phyloP scores from a whole-genome alignment of 2,888 invertebrate genomes.

The Campoplex capitator region DNA sequence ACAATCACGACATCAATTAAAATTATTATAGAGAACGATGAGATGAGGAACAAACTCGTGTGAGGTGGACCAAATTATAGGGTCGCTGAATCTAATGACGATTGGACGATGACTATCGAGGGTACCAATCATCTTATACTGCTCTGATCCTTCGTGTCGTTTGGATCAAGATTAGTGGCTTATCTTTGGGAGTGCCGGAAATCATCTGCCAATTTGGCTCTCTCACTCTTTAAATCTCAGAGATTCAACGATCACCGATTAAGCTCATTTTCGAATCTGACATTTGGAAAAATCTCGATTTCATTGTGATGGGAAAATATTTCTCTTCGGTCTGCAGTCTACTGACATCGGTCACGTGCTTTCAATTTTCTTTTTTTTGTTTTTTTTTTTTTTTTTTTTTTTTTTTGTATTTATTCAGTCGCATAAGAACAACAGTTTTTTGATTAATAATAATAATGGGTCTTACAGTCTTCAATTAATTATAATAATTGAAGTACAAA shows the following conservation, averaged over 20 bases:
- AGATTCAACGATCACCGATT: background rate
- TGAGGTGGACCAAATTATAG: slow-evolving; percentile 77
- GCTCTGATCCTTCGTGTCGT: slow-evolving; percentile 18
- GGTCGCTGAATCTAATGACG: slow-evolving; percentile 77
- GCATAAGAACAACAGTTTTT: slow-evolving; percentile 48
- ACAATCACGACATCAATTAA: slow-evolving; percentile 79
- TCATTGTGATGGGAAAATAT: background rate
- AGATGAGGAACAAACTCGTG: slow-evolving; percentile 64
- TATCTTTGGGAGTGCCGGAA: slow-evolving; percentile 74
- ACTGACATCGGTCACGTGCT: background rate
- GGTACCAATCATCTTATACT: slow-evolving; percentile 49
- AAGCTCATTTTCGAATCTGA: background rate
- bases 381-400: background rate
- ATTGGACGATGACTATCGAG: slow-evolving; percentile 71
- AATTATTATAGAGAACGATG: slow-evolving; percentile 75
- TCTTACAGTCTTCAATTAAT: background rate
- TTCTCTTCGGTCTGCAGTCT: background rate
- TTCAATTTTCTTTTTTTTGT: background rate
- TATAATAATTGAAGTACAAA: too few relatives aligned
- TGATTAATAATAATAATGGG: slow-evolving; percentile 43
- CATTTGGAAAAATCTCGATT: background rate
- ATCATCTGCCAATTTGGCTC: slow-evolving; percentile 68
- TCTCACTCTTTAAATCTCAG: slow-evolving; percentile 16
- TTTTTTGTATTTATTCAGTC: slow-evolving; percentile 53
- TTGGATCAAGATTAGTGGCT: slow-evolving; percentile 72